Conservation (phyloP, 2,888 invertebrate species). For the Clistopyga incitator region DNA sequence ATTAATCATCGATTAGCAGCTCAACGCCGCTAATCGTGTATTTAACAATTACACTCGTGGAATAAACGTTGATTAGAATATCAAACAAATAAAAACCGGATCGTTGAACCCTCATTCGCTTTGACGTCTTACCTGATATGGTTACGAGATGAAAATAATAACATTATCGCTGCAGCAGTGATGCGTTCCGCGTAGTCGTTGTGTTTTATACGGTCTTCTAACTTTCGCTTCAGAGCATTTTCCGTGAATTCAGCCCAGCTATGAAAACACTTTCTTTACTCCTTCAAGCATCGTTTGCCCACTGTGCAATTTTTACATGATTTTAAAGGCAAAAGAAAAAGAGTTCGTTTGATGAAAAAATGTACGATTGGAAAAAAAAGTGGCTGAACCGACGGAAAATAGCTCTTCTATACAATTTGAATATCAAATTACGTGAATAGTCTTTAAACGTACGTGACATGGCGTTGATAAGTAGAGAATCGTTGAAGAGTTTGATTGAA, state of each 20-base stretch:
- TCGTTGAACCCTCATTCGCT: slow-evolving; percentile 9
- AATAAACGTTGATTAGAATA: slow-evolving; percentile 9
- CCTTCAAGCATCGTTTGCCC: too few species aligned
- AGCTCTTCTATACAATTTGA: slow-evolving; percentile 21
- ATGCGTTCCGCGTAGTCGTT: slow-evolving; percentile 24
- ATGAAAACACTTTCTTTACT: too few species aligned
- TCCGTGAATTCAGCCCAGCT: too few species aligned
- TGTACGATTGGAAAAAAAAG: too few species aligned
- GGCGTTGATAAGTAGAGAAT: slow-evolving; percentile 51
- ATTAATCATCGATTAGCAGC: slow-evolving; percentile 37
- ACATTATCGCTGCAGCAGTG: slow-evolving; percentile 26
- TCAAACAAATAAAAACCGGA: slow-evolving; percentile 8
- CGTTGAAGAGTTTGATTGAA: slow-evolving; percentile 41
- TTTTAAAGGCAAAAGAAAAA: too few species aligned
- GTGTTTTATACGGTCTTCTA: slow-evolving; percentile 15
- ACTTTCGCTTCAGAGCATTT: background rate
- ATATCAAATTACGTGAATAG: slow-evolving; percentile 57
- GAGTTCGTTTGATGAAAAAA: too few species aligned
- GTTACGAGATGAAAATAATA: slow-evolving; percentile 50
- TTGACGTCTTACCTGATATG: slow-evolving; percentile 57
- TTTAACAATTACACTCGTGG: slow-evolving; percentile 21
- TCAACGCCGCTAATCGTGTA: slow-evolving; percentile 34
- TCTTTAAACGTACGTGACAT: slow-evolving; percentile 26
- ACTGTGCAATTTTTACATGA: too few species aligned
- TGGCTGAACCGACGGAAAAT: too few species aligned